These are phyloP conservation scores for Toxonevra muliebris DNA, from an alignment of 2,888 invertebrate genomes.

Conservation along the genomic window DNA sequence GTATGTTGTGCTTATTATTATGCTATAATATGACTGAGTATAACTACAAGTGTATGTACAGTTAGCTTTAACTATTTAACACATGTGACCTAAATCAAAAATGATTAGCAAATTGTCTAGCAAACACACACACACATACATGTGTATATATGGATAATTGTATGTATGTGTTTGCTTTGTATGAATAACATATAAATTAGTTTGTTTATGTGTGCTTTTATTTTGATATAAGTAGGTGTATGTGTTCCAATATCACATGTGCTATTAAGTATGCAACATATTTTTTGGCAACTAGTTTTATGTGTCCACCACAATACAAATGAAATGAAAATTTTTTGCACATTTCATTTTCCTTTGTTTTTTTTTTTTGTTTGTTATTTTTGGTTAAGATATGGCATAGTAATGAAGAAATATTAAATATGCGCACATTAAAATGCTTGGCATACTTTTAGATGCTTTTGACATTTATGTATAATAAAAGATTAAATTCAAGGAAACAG, in stretches of 20 bases:
- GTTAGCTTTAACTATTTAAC: conserved; percentile 21
- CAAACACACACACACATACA: too few relatives aligned
- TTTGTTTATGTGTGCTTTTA: neutral
- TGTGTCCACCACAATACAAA: neutral
- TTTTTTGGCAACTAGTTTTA: neutral
- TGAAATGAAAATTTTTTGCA: neutral
- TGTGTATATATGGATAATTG: neutral
- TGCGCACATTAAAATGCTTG: neutral
- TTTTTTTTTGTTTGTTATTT: neutral
- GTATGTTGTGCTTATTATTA: too few relatives aligned
- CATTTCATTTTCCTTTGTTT: neutral
- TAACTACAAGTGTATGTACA: too few relatives aligned
- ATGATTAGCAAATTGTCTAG: conserved; percentile 25
- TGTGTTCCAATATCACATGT: neutral
- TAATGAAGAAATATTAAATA: neutral
- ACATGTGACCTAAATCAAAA: conserved; percentile 28
- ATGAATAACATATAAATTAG: neutral
- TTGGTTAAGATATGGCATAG: neutral
- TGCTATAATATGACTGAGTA: too few relatives aligned
- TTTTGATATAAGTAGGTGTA: neutral
- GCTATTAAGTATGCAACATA: conserved; percentile 1
- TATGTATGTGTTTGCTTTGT: neutral
- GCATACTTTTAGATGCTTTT: neutral
- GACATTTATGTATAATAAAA: neutral
- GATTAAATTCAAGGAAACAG: too few relatives aligned